Evolutionary conservation across 2,797 vertebrate genomes (phyloP), one percentile per base, ranked within the genome.

Genomic region (Crenichthys baileyi): DNA sequence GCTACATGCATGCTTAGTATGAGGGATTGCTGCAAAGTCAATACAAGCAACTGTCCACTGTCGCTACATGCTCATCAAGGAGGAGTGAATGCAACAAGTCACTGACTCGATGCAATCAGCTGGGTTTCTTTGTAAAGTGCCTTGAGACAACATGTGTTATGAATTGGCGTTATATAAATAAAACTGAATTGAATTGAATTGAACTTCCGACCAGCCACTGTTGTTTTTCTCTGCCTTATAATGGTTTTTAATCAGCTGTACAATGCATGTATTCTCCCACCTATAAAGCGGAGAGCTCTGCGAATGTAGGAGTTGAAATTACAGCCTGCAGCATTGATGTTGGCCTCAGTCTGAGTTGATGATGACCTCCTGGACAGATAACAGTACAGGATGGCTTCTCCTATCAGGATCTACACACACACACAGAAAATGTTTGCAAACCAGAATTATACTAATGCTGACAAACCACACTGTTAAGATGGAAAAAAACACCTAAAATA

Each of bases 281-380:
- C 96, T 91, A 98, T 96, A 76, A 98, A 99, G 93, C 98, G 96
- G 60, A 99, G 97, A 2, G 97, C 97, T 92, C 98, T 95, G 90
- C 98, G 95, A 55, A 99, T 97, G 88, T 98, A 98, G 76, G 98
- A 98, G 94, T 99, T 99, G 95, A 99, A 99, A 93, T 98, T 98
- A 90, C 98, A 99, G 91, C 98, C 98, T 44, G 97, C 98, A 0
- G 98, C 98, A 5, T 97, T 98, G 91, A 99, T 99, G 91, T 97
- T 97, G 81, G 97, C 96, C 90, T 99, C 97, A 2, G 97, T 94
- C 86, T 96, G 97, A 60, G 95, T 84, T 46, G 95, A 94, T 16
- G 95, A 95, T 83, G 95, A 97, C 91, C 96, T 96, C 93, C 96
- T 96, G 84, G 97, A 96, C 75, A 98, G 94, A 90, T 97, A 98